These are phyloP conservation scores for Drosophila jambulina DNA, from an alignment of 1,140 invertebrate species.

Conservation along the genomic window DNA sequence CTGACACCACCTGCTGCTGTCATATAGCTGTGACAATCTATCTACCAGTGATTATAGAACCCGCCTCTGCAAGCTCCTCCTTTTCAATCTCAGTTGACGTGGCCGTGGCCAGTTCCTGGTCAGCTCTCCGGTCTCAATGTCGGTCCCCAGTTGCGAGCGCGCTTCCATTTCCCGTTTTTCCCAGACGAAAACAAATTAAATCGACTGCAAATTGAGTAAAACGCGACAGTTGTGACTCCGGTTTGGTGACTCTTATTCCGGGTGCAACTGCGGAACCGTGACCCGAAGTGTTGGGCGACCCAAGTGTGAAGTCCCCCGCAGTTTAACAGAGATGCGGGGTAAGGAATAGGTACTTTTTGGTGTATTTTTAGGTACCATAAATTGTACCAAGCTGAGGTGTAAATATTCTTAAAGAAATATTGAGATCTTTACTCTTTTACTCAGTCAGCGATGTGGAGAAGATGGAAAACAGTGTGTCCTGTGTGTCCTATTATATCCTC, in stretches of 20 bases:
- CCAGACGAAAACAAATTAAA: slow-evolving; percentile 77
- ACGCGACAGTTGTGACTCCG: slow-evolving; percentile 75
- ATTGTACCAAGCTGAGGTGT: neutral
- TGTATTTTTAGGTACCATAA: neutral
- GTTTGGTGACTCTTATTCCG: slow-evolving; percentile 41
- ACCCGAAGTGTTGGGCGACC: slow-evolving; percentile 13
- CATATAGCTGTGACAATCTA: slow-evolving; percentile 35
- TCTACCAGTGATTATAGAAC: neutral
- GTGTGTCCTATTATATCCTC: neutral
- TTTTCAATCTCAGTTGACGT: slow-evolving; percentile 22
- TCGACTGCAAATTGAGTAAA: slow-evolving; percentile 81
- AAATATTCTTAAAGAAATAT: neutral
- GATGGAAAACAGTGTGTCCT: neutral
- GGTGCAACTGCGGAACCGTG: slow-evolving; percentile 12
- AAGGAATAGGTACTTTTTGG: neutral
- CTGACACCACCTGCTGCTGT: slow-evolving; percentile 26
- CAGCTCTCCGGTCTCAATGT: slow-evolving; percentile 13
- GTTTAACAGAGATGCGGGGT: neutral
- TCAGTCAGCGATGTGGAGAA: neutral
- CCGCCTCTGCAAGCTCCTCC: neutral
- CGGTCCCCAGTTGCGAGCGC: slow-evolving; percentile 8
- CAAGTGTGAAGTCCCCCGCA: neutral
- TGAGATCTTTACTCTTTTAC: too few relatives aligned
- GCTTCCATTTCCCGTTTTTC: slow-evolving; percentile 13
- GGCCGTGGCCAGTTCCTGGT: slow-evolving; percentile 12